Conservation (phyloP, 2,113 vertebrate species). For the Loxodonta africana region DNA sequence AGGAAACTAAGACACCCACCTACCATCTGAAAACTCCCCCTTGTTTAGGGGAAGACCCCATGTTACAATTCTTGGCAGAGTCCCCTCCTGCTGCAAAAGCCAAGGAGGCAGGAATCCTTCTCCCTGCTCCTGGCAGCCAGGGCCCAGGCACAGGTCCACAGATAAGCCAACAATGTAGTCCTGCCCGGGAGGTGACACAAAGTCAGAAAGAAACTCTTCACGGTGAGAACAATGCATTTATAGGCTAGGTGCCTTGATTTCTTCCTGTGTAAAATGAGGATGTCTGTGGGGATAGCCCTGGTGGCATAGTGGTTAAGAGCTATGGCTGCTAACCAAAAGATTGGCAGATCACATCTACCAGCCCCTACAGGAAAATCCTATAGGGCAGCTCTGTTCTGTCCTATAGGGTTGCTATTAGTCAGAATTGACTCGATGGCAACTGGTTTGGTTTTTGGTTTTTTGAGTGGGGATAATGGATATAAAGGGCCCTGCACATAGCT, state of each 20-base stretch:
- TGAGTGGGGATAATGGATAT: accelerated
- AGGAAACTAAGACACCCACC: neutral
- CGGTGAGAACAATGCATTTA: neutral
- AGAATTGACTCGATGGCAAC: no score
- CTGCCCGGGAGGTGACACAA: neutral
- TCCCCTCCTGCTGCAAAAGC: neutral
- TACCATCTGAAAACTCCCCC: neutral
- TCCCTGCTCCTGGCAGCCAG: neutral
- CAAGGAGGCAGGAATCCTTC: neutral
- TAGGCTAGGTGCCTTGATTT: neutral
- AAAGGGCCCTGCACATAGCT: accelerated
- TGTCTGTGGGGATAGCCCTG: neutral
- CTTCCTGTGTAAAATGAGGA: neutral
- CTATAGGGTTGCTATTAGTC: neutral
- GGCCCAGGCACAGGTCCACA: neutral
- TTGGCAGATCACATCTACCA: no score
- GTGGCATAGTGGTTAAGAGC: no score
- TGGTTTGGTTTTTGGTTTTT: no score
- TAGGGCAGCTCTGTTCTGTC: no score
- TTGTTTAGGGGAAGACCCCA: neutral
- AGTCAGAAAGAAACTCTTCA: neutral
- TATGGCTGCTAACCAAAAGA: no score
- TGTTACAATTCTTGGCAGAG: neutral
- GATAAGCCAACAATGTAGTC: neutral
- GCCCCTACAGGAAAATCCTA: no score